Percentiles rank a stretch among this genome's conserved stretches.
These are phyloP conservation scores for Axinella damicornis DNA, from an alignment of 37 sponge, comb jelly and placozoan species.

Conservation along the genomic window DNA sequence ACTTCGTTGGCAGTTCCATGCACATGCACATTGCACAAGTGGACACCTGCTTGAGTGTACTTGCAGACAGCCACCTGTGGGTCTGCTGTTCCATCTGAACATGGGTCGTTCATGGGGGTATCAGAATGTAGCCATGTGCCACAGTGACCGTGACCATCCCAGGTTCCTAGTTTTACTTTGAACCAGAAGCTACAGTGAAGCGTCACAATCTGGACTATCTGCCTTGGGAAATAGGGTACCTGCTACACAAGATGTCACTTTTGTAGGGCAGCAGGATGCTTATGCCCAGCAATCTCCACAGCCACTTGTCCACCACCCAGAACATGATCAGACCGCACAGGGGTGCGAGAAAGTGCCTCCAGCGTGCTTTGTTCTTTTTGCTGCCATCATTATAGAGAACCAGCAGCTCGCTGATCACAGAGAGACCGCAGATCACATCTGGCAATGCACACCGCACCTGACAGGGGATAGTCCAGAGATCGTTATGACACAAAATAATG, in stretches of 20 bases:
- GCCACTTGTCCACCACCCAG: conserved; percentile 12
- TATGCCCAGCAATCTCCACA: conserved; percentile 35
- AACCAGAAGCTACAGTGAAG: too few species aligned
- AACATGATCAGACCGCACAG: neutral
- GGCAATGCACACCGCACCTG: conserved; percentile 26
- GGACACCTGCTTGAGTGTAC: too few species aligned
- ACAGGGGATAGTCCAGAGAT: neutral
- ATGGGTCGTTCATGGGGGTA: too few species aligned
- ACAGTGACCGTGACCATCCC: too few species aligned
- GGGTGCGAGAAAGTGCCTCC: conserved; percentile 19
- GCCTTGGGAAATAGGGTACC: too few species aligned
- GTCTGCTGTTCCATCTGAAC: too few species aligned
- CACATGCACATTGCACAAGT: too few species aligned
- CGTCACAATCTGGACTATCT: neutral
- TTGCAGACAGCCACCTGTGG: too few species aligned
- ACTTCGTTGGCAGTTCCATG: too few species aligned
- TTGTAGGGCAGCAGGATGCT: conserved; percentile 26
- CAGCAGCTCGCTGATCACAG: neutral
- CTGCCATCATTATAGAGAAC: neutral
- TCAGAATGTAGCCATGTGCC: too few species aligned
- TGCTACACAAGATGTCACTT: neutral
- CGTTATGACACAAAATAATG: neutral
- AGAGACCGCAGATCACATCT: conserved; percentile 11
- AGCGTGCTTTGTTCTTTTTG: neutral
- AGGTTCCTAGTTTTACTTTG: too few species aligned